Evolutionary conservation across 2,888 invertebrate genomes (phyloP), one percentile per base, ranked within the genome.

Genomic region (Leucoma salicis): DNA sequence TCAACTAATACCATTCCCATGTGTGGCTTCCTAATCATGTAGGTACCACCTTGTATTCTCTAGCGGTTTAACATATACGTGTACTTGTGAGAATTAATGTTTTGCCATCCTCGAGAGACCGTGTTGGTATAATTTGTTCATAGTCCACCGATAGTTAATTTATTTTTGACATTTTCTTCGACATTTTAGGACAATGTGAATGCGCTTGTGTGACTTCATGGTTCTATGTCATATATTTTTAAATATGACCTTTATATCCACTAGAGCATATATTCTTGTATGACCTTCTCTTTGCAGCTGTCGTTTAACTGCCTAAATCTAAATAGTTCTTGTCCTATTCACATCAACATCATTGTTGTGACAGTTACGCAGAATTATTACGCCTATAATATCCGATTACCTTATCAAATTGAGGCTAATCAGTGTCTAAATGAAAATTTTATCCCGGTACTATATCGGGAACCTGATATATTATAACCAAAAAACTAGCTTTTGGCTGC

Each of bases 1-100:
- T 41, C 12, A 41, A 52, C 43, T 41, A 31, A 42, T 33, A 53
- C 55, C 45, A 50, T 42, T 42, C 37, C 31, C 21, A 29, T 52
- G 21, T 57, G 50, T 45, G 60, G 57, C 60, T 58, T 58, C 60
- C 38, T 59, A 45, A 45, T 40, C 49, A 33, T 6, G 21, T 45
- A 25, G 12, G 4, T 11, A 13, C 3, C 25, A 33, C 42, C 46
- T 54, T 41, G 52, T 58, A 31, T 40, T 51, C 37, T 46, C 38
- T 6, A 35, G 42, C 33, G 42, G 46, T 42, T 41, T 55, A 45
- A 1, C n/a, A 3, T 42, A 45, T 49, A 59, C 52, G 15, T 29
- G 37, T 39, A 39, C 50, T 49, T 42, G 21, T 44, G 38, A n/a
- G 28, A 31, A 31, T 41, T 35, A 39, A 31, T 27, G 28, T 25